Base-by-base conservation (phyloP, 1,140 invertebrate genomes). In the Pogonomyrmex californicus region DNA sequence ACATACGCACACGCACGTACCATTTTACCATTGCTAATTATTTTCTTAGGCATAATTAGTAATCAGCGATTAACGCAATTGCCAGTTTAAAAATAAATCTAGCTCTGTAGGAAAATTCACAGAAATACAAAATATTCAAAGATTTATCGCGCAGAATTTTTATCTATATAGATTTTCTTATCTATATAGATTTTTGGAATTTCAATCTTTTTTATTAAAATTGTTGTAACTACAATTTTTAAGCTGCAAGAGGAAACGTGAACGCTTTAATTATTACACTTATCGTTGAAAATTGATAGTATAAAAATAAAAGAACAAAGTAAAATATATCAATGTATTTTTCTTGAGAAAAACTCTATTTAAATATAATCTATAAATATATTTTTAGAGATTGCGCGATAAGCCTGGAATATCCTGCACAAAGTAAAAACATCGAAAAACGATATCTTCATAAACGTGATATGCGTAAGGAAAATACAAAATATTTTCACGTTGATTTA, bases 21-120 rank as follows among this genome's bases (percentile, higher is more conserved):
- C 62, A 44, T 4, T 68, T 10, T 12, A 73, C 10, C 36, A 73
- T 60, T 62, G 33, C 62, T 47, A 33, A 75, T 60, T 51, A 68
- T 82, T 71, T 33, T 58, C 54, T 71, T 58, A 60, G 10, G 30
- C n/a, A 30, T 71, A 71, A 71, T 82, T 82, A 82, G 12, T 71
- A 70, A 54, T 17, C 6, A 38, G 14, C 14, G n/a, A 71, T 12
- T 33, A 51, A 60, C 17, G 66, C 38, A 60, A n/a, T 73, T 71
- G 30, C 30, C 41, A 71, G 71, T 47, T 71, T 41, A 23, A 38
- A 54, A 33, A 12, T 58, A 71, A 58, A 36, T 82, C 14, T 68
- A 65, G 10, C 41, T 33, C 54, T n/a, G 30, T 9, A 38, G 10
- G 23, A 36, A 73, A 58, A 76, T 60, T 12, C 38, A 76, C 14